Conservation (phyloP, 2,797 vertebrate species). For the Thamnophis elegans region DNA sequence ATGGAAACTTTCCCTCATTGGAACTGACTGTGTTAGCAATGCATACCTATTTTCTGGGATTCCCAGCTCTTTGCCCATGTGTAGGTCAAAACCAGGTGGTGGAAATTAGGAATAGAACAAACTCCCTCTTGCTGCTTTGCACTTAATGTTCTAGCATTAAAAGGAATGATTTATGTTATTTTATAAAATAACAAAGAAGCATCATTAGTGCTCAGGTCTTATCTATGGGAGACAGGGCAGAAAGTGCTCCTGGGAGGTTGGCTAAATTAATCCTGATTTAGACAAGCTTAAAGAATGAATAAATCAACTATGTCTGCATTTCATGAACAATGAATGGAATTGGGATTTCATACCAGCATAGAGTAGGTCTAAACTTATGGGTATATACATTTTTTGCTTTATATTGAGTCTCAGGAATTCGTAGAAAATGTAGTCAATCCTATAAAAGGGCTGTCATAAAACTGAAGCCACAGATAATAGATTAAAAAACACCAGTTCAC, state of each 20-base stretch:
- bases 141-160: not conserved
- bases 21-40: not conserved
- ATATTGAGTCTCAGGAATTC: not conserved
- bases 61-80: not conserved
- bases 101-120: not conserved
- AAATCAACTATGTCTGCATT: not conserved
- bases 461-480: not conserved
- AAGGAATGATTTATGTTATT: not conserved
- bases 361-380: not conserved
- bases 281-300: not conserved
- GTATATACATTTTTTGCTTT: not conserved
- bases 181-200: not conserved
- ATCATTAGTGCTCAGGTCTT: not conserved
- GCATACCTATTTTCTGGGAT: not conserved
- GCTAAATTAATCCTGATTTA: not conserved
- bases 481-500: not conserved
- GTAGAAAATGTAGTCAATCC: not conserved
- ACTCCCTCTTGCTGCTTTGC: not conserved
- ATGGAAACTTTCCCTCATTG: constrained; percentile 30
- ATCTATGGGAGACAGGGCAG: not conserved
- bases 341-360: not conserved
- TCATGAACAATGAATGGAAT: not conserved
- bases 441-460: not conserved
- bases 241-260: not conserved
- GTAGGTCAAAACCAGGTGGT: not conserved